A percentile compares a stretch with the other conserved stretches of the same genome.
Evolutionary conservation across 2,888 invertebrate species (phyloP).

Genomic region (Monoplex corrugatus): DNA sequence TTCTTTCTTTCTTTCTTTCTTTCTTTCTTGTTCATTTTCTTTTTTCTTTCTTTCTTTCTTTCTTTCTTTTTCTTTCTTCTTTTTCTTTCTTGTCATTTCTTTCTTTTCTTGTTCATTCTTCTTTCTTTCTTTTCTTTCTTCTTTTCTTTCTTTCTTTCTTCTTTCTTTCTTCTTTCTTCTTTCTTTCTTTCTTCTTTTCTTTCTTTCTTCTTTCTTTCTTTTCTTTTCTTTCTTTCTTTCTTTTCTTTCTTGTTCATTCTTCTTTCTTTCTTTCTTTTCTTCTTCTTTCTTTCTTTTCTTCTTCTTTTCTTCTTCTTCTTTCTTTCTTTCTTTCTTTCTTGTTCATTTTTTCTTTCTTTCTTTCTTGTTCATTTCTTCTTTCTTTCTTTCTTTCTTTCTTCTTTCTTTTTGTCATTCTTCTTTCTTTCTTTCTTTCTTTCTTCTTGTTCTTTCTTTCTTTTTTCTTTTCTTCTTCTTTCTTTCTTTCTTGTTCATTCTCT

Average conservation of each 20-base stretch:
- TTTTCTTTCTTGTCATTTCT: neutral
- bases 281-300: neutral
- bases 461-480: neutral
- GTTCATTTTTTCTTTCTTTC: neutral
- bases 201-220: too few species aligned
- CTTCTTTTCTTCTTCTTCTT: too few species aligned
- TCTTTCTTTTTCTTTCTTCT: neutral
- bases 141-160: neutral
- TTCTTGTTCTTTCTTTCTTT: neutral
- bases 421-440: neutral
- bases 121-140: neutral
- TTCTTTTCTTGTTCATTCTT: neutral
- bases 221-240: neutral
- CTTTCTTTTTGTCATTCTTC: neutral
- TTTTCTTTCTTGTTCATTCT: neutral
- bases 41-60: neutral
- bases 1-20: neutral
- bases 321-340: neutral
- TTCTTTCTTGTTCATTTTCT: neutral
- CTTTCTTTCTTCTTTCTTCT: neutral
- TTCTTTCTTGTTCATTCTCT: neutral
- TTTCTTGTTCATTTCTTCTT: neutral
- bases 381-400: neutral
- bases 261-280: neutral
- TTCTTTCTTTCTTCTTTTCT: neutral